Evolutionary conservation across 2,888 invertebrate species (phyloP).

Genomic region (Rosalia funebris): DNA sequence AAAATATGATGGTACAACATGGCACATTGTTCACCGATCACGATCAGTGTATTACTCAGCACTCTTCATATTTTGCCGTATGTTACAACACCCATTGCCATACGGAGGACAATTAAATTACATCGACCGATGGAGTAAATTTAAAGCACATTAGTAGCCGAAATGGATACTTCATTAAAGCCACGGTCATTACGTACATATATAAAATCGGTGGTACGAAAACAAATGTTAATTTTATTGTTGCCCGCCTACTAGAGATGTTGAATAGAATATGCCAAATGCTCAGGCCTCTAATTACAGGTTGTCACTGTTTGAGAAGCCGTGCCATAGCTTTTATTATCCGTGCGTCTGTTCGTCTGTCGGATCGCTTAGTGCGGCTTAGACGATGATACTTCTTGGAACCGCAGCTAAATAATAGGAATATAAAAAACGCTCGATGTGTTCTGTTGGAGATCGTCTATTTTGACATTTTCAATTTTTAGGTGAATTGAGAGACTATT

Average conservation of each 20-base stretch:
- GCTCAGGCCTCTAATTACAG: conserved; percentile 58
- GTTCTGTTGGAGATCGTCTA: too few species aligned
- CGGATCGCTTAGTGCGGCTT: conserved; percentile 50
- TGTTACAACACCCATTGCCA: too few species aligned
- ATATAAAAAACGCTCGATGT: not conserved
- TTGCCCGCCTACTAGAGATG: conserved; percentile 50
- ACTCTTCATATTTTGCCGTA: too few species aligned
- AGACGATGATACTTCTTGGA: conserved; percentile 48
- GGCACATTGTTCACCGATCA: too few species aligned
- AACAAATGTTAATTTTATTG: conserved; percentile 24
- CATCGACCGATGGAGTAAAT: not conserved
- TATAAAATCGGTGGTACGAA: conserved; percentile 7
- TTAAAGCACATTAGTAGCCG: conserved; percentile 12
- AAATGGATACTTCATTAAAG: conserved; percentile 2
- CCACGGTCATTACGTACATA: conserved; percentile 10
- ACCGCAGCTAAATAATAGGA: conserved; percentile 28
- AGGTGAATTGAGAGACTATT: too few species aligned
- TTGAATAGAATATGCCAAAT: conserved; percentile 52
- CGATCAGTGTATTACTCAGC: too few species aligned
- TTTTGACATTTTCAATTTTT: too few species aligned
- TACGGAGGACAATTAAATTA: not conserved
- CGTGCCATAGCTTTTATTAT: conserved; percentile 53
- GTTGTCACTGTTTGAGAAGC: conserved; percentile 59
- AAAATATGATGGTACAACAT: too few species aligned
- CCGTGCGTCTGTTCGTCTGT: conserved; percentile 50